Evolutionary conservation across 2,113 vertebrate genomes (phyloP).

Genomic region (Physeter macrocephalus): DNA sequence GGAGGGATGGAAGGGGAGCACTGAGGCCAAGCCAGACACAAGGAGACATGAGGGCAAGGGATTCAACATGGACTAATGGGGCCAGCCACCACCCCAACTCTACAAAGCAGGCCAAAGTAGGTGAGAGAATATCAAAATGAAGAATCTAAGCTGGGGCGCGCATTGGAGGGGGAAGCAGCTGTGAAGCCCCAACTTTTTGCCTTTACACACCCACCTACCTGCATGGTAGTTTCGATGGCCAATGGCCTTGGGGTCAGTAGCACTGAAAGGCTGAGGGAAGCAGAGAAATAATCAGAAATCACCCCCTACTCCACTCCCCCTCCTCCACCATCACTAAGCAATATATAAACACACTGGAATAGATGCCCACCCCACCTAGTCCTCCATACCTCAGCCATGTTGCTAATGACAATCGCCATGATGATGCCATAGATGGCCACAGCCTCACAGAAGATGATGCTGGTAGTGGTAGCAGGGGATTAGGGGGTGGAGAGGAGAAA

Average conservation of each 20-base stretch:
- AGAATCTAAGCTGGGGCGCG: not conserved
- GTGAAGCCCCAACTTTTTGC: not conserved
- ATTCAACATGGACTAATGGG: not conserved
- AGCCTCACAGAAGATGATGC: conserved; percentile 99
- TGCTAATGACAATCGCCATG: conserved; percentile 99
- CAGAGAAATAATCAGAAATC: conserved; percentile 14
- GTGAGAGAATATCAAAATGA: not conserved
- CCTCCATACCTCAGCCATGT: conserved; percentile 93
- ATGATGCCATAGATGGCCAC: conserved; percentile 99
- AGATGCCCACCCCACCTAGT: accelerated
- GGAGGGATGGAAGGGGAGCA: not conserved
- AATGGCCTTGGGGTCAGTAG: conserved; percentile 90
- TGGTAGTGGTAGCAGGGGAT: conserved; percentile 55
- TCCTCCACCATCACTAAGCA: not conserved
- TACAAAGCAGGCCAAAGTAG: not conserved
- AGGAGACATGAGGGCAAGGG: not conserved
- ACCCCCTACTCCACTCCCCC: not conserved
- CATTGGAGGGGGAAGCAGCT: not conserved
- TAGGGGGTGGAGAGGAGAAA: not conserved
- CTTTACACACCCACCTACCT: conserved; percentile 78
- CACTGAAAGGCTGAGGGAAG: conserved; percentile 85
- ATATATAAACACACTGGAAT: not conserved
- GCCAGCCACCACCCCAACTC: not conserved
- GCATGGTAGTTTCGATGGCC: conserved; percentile 95
- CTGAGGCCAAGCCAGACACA: not conserved